Percentiles rank a stretch among this genome's conserved stretches.
Conservation (phyloP, 53 echinoderm and acorn worm genomes). For the Actinopyga echinites region DNA sequence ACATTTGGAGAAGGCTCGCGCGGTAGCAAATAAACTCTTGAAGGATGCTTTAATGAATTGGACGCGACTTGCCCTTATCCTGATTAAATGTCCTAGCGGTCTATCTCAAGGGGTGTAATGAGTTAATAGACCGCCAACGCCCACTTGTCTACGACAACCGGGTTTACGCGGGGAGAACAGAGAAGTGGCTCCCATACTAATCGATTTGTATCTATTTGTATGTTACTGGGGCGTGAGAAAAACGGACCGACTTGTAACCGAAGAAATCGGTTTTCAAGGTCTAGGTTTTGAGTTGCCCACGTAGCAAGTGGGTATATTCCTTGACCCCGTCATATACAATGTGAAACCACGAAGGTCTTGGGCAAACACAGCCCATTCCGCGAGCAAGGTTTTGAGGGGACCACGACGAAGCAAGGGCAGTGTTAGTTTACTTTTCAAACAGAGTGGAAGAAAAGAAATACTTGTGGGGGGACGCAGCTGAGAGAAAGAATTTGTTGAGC, state of each 20-base stretch:
- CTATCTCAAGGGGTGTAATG: conserved; percentile 2
- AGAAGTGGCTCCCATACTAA: background rate
- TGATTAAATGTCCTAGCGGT: background rate
- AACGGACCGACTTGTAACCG: background rate
- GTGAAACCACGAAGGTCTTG: too few relatives aligned
- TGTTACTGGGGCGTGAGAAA: conserved; percentile 21
- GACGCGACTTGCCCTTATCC: background rate
- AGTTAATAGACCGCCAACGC: conserved; percentile 25
- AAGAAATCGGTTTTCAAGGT: background rate
- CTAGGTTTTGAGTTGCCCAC: too few relatives aligned
- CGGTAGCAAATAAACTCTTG: conserved; percentile 2
- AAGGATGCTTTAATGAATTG: background rate
- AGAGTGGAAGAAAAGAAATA: background rate
- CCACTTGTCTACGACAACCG: background rate
- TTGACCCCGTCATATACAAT: too few relatives aligned
- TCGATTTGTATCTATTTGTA: background rate
- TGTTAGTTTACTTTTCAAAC: too few relatives aligned
- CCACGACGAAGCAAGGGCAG: too few relatives aligned
- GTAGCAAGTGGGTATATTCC: too few relatives aligned
- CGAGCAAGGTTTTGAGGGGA: too few relatives aligned
- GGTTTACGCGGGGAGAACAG: background rate
- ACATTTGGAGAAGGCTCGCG: background rate
- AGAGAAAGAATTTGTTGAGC: too few relatives aligned
- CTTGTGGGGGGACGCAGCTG: background rate
- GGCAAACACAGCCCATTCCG: too few relatives aligned